phyloP scores from a whole-genome alignment of 2,888 invertebrate species.

The Clitarchus hookeri region DNA sequence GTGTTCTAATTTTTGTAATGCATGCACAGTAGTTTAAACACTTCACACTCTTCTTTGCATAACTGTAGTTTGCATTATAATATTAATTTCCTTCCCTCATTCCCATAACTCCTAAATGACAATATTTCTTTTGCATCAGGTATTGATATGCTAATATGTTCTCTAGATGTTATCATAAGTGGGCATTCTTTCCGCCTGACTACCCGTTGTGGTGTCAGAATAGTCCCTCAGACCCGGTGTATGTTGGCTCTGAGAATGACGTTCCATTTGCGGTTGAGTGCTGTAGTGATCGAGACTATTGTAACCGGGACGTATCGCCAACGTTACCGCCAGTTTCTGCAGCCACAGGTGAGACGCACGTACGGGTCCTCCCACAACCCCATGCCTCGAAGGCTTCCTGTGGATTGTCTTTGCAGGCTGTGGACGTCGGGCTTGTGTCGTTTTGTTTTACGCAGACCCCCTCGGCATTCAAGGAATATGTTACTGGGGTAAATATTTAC shows the following conservation, averaged over 20 bases:
- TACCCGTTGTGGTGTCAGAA: constrained; percentile 65
- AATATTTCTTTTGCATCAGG: not conserved
- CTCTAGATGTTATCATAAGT: constrained; percentile 65
- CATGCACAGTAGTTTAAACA: not conserved
- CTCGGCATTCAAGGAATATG: not conserved
- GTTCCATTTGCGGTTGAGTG: constrained; percentile 57
- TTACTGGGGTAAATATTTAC: not conserved
- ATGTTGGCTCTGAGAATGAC: constrained; percentile 47
- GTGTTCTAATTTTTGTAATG: not conserved
- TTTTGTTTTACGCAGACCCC: not conserved
- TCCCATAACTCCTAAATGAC: not conserved
- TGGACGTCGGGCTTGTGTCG: constrained; percentile 16
- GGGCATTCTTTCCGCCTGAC: constrained; percentile 64
- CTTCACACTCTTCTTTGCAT: not conserved
- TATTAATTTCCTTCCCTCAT: not conserved
- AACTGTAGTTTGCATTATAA: not conserved
- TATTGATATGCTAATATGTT: constrained; percentile 12
- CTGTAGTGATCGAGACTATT: constrained; percentile 71
- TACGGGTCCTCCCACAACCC: not conserved
- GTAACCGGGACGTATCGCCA: constrained; percentile 63
- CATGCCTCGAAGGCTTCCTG: constrained; percentile 10
- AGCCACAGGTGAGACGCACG: constrained; percentile 17
- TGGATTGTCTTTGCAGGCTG: constrained; percentile 23
- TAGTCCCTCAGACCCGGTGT: constrained; percentile 31
- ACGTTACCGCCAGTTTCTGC: constrained; percentile 37